phyloP scores from a whole-genome alignment of 1,140 invertebrate species.

The Platyura marginata region DNA sequence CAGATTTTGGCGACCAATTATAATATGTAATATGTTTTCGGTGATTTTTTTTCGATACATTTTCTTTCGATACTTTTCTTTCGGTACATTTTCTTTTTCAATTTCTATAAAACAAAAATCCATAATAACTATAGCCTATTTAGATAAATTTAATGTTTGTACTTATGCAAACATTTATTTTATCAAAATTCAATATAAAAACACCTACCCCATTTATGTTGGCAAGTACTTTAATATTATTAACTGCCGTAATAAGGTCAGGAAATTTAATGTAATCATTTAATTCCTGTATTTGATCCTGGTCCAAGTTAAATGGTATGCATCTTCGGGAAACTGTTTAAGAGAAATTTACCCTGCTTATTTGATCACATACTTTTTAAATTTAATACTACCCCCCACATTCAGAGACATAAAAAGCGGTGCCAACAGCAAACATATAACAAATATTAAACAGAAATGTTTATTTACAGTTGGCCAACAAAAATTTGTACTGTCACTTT shows the following conservation, averaged over 20 bases:
- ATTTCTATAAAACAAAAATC: too few species aligned
- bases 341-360: too few species aligned
- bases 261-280: constrained; percentile 8
- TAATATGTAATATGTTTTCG: too few species aligned
- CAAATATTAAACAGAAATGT: not conserved
- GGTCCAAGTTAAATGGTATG: constrained; percentile 10
- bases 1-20: too few species aligned
- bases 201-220: constrained; percentile 8
- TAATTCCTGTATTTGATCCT: constrained; percentile 2
- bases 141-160: too few species aligned
- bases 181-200: too few species aligned
- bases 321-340: constrained; percentile 12
- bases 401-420: not conserved
- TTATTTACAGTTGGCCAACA: too few species aligned
- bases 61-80: too few species aligned
- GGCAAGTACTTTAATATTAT: constrained; percentile 16
- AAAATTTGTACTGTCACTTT: too few species aligned
- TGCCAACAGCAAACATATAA: not conserved
- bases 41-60: too few species aligned
- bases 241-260: constrained; percentile 8
- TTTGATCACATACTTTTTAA: not conserved
- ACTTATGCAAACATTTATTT: not conserved
- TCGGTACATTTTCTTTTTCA: too few species aligned
- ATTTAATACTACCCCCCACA: not conserved
- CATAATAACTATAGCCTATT: too few species aligned